Conservation (phyloP, 2,797 vertebrate species). For the Vultur gryphus region DNA sequence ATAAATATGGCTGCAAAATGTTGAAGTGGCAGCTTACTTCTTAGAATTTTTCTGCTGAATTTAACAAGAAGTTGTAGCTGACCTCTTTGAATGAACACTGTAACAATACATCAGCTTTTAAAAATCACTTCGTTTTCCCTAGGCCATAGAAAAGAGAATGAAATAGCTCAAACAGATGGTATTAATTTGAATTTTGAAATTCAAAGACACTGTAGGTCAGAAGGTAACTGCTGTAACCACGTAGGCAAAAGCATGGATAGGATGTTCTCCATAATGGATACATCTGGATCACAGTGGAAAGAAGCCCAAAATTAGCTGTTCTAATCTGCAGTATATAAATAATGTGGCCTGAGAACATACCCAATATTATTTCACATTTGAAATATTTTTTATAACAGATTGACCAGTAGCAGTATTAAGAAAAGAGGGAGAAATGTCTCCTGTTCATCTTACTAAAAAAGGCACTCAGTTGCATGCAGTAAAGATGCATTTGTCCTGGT, state of each 20-base stretch:
- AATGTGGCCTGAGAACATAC: not conserved
- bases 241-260: not conserved
- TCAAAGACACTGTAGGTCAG: constrained; percentile 21
- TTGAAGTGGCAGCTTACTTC: not conserved
- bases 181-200: constrained; percentile 43
- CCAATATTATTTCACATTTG: not conserved
- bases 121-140: not conserved
- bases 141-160: not conserved
- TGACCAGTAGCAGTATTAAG: not conserved
- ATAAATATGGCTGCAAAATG: constrained; percentile 1
- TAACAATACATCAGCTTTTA: not conserved
- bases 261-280: not conserved
- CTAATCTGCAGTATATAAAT: not conserved
- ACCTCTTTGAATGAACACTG: constrained; percentile 8
- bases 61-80: constrained; percentile 21
- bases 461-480: not conserved
- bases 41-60: not conserved
- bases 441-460: not conserved
- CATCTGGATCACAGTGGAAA: not conserved
- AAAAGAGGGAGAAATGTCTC: not conserved
- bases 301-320: not conserved
- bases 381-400: not conserved
- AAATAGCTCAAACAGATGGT: not conserved
- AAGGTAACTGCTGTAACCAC: constrained; percentile 7
- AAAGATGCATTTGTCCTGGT: not conserved